Evolutionary conservation across 2,113 vertebrate genomes (phyloP), one percentile per base, ranked within the genome.

Genomic region (Eleginops maclovinus): DNA sequence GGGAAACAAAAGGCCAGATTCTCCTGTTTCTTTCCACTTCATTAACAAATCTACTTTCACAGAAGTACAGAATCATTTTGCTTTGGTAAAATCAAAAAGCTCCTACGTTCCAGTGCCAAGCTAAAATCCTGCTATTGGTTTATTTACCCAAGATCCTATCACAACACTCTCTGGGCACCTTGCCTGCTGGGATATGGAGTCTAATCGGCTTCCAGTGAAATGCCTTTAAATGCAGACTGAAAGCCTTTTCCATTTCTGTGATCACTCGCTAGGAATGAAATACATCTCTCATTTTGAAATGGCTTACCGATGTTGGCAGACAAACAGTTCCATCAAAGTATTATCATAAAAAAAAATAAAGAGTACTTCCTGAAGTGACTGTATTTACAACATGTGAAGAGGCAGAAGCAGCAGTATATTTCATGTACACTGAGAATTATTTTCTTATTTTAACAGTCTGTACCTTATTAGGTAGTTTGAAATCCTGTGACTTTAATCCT

Each of bases 121-220:
- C 13, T 78, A 47, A 59, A 59, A 71, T 82, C 75, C 59, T 1
- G 14, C 19, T 50, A 53, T 53, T 71, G 22, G 51, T 43, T 67
- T 22, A 71, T 72, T 72, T 77, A 47, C 21, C 31, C 7, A 43
- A 26, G 63, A 68, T 78, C 71, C 60, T 64, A 69, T 76, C 65
- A n/a, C 15, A 54, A 2, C 69, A 14, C 46, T n/a, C 22, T 50
- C 1, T 73, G 81, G 60, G 75, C 49, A 36, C 15, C 31, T 36
- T 60, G 72, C 69, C 76, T 67, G 78, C 80, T 83, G 82, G 77
- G 88, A 80, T 55, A 58, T 62, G 2, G 73, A 89, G 91, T 92
- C 88, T 90, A 81, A 91, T 93, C 79, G 14, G 85, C 85, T 87
- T 90, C 78, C 70, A 60, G 64, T 60, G 26, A 78, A 85, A 85